phyloP scores from a whole-genome alignment of 1,140 invertebrate genomes.

The Penaeus japonicus region DNA sequence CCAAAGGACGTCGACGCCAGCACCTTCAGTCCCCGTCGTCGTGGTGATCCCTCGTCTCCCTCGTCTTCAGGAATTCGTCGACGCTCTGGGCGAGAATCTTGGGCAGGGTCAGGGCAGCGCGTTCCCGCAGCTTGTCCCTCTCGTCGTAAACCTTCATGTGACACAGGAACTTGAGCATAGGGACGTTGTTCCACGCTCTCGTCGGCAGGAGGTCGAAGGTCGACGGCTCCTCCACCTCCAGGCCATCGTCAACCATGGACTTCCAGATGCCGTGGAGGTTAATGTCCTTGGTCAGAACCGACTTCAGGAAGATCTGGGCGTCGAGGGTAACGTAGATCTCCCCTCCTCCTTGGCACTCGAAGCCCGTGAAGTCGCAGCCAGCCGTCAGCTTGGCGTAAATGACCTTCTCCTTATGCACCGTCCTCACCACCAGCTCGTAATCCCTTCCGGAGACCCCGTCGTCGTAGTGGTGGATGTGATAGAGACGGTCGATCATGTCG shows the following conservation, averaged over 20 bases:
- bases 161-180: neutral
- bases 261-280: neutral
- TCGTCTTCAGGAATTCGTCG: neutral
- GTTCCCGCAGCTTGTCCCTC: neutral
- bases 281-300: neutral
- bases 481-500: neutral
- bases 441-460: neutral
- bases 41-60: neutral
- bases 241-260: neutral
- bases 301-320: neutral
- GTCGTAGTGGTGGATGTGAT: neutral
- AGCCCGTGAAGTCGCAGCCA: neutral
- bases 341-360: neutral
- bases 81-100: neutral
- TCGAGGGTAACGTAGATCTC: neutral
- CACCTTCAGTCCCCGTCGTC: too few relatives aligned
- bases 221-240: neutral
- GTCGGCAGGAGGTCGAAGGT: neutral
- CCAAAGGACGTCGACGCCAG: too few relatives aligned
- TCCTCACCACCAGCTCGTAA: neutral
- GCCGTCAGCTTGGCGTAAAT: neutral
- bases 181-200: neutral
- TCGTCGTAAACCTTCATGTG: neutral
- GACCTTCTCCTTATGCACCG: neutral
- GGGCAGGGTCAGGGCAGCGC: neutral